Conservation (phyloP, 2,797 vertebrate species). For the Halcyon smyrnensis region DNA sequence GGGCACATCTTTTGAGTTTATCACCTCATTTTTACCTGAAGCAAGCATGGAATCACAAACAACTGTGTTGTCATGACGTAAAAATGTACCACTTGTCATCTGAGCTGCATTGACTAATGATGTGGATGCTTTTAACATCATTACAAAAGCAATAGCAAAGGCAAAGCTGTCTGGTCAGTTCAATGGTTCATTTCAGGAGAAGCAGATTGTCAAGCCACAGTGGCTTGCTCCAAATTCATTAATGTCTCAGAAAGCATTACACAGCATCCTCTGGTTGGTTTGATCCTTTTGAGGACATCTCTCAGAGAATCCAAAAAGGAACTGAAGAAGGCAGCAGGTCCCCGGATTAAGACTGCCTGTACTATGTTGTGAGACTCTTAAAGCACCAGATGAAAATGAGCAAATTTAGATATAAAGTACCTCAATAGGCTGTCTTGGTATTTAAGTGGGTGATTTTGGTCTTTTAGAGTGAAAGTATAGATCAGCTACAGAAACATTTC, state of each 20-base stretch:
- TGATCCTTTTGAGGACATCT: background rate
- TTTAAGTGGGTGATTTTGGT: constrained; percentile 70
- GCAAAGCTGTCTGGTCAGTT: background rate
- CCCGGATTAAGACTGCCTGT: constrained; percentile 34
- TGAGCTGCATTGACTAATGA: background rate
- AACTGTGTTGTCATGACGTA: background rate
- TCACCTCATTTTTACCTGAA: background rate
- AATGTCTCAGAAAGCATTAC: constrained; percentile 40
- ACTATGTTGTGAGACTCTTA: constrained; percentile 40
- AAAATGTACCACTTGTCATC: background rate
- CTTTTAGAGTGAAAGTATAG: constrained; percentile 68
- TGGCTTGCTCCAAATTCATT: constrained; percentile 46
- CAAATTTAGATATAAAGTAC: constrained; percentile 69
- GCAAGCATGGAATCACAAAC: background rate
- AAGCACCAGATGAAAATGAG: constrained; percentile 61
- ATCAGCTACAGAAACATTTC: constrained; percentile 71
- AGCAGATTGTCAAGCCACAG: background rate
- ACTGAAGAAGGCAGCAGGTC: background rate
- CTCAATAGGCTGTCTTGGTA: constrained; percentile 67
- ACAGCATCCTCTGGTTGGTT: constrained; percentile 29
- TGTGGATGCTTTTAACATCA: fast-evolving
- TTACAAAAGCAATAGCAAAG: background rate
- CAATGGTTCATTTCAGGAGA: background rate
- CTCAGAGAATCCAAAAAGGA: background rate
- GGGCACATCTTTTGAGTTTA: background rate